Percentiles rank a stretch among this genome's conserved stretches.
Conservation (phyloP, 2,888 invertebrate genomes). For the Cheilosia soror region DNA sequence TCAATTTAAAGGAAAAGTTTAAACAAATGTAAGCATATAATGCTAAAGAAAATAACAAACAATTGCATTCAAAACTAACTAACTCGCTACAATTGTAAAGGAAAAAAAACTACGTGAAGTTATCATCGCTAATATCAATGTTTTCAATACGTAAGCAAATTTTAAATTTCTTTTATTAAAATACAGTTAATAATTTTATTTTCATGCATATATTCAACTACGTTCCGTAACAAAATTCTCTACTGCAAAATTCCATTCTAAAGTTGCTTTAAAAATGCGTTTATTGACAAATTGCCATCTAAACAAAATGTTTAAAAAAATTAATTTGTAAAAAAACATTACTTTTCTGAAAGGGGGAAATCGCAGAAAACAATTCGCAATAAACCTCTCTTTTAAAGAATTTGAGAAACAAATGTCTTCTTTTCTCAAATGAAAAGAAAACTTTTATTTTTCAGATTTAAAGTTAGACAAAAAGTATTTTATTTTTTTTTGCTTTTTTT, state of each 20-base stretch:
- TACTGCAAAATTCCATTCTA: slow-evolving; percentile 53
- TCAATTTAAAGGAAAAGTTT: slow-evolving; percentile 19
- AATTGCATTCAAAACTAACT: slow-evolving; percentile 65
- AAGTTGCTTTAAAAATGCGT: slow-evolving; percentile 6
- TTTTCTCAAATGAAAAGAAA: slow-evolving; percentile 64
- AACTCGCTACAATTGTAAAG: slow-evolving; percentile 53
- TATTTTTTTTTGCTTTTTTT: slow-evolving; percentile 60
- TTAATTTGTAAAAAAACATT: slow-evolving; percentile 30
- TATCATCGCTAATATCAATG: not conserved
- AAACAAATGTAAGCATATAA: slow-evolving; percentile 51
- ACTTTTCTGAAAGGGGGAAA: slow-evolving; percentile 57
- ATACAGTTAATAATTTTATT: slow-evolving; percentile 1
- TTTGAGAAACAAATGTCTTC: slow-evolving; percentile 54
- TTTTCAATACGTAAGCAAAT: slow-evolving; percentile 50
- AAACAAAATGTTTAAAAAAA: slow-evolving; percentile 49
- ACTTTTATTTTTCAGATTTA: slow-evolving; percentile 40
- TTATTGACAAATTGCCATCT: slow-evolving; percentile 55
- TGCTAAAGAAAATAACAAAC: slow-evolving; percentile 54
- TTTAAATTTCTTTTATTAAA: slow-evolving; percentile 21
- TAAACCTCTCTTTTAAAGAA: slow-evolving; percentile 75
- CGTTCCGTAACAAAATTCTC: slow-evolving; percentile 28
- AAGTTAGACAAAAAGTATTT: slow-evolving; percentile 36
- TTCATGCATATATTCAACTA: slow-evolving; percentile 58
- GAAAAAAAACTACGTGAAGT: slow-evolving; percentile 51
- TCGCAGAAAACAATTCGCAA: slow-evolving; percentile 67